Evolutionary conservation across 2,113 vertebrate genomes (phyloP), one percentile per base, ranked within the genome.

Genomic region (Hepsetus odoe): DNA sequence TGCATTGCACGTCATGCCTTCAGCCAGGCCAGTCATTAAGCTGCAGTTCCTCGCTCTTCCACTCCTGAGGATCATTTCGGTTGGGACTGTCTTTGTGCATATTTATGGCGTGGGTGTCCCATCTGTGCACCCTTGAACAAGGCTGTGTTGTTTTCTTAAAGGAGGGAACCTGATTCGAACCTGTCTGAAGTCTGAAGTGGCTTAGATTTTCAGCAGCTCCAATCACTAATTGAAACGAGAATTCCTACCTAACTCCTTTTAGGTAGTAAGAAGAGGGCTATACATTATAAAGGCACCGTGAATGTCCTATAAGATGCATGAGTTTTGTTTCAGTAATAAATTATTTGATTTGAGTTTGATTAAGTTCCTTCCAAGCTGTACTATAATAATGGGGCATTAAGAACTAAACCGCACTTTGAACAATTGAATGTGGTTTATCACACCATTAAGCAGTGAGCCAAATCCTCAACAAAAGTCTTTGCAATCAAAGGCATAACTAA

Each of bases 101-200:
- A 80, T 86, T 88, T 83, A 62, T 40, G 79, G 90, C 89, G 85
- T 91, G 87, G 90, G 85, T 90, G 73, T 87, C 88, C 91, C 84
- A 92, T 93, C 90, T 93, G 91, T 88, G 90, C 89, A 81, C 33
- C 74, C 79, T 72, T 75, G 74, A 74, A 80, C 82, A 88, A 77
- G 20, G 80, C 76, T 49, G 82, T 82, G 90, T 88, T 90, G 87
- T 91, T 85, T 69, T 55, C 2, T 11, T 44, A 80, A 40, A 49
- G 76, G 30, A 70, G 32, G 44, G 40, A 20, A 2, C n/a, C 5
- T 46, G 42, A 22, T 5, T 59, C 9, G 44, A 55, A 55, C 7
- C 51, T 53, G 51, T 11, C 20, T 0, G n/a, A 8, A 55, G 24
- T 7, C 51, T 55, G 51, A n/a, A 55, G 51, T 5, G n/a, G n/a